These are phyloP conservation scores for Pachliopta kotzebuea DNA, from an alignment of 2,888 invertebrate species.

Conservation along the genomic window DNA sequence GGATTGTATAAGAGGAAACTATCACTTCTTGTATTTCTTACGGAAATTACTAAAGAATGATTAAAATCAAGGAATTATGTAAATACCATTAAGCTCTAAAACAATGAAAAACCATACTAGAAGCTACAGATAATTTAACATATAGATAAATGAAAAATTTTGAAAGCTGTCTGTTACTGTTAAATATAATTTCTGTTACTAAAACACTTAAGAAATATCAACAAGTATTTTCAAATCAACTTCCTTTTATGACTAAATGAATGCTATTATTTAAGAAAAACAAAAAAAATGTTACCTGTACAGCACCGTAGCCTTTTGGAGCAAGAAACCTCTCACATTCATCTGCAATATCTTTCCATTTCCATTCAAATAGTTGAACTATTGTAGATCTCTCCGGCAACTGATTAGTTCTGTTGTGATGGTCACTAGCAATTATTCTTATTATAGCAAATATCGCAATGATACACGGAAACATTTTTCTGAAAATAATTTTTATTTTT, in stretches of 20 bases:
- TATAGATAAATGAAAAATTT: no score
- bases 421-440: slow-evolving; percentile 19
- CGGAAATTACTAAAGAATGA: no score
- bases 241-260: neutral
- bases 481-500: no score
- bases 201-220: no score
- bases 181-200: no score
- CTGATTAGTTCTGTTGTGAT: slow-evolving; percentile 62
- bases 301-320: slow-evolving; percentile 86
- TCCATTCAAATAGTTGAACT: slow-evolving; percentile 91
- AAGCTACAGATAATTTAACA: no score
- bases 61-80: no score
- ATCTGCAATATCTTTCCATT: slow-evolving; percentile 87
- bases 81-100: no score
- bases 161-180: no score
- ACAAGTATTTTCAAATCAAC: neutral
- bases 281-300: neutral
- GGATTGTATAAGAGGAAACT: no score
- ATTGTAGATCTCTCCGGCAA: slow-evolving; percentile 81
- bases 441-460: neutral
- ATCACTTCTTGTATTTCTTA: no score
- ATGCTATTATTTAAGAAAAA: neutral
- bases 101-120: no score
- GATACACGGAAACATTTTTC: slow-evolving; percentile 11
- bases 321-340: slow-evolving; percentile 89